Evolutionary conservation across 2,113 vertebrate genomes (phyloP).

Genomic region (Nothocercus julius): DNA sequence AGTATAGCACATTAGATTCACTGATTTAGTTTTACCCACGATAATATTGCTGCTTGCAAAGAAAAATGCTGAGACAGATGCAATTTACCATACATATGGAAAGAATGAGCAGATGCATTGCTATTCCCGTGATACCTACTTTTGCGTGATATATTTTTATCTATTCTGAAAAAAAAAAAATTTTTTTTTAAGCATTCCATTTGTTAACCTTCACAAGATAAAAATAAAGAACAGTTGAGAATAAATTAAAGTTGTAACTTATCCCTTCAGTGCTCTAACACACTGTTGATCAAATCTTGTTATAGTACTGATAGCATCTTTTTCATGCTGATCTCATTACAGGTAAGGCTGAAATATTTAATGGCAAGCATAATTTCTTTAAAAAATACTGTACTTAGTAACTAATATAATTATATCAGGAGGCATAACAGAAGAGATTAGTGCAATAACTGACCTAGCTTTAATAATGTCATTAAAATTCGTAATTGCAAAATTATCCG

Average conservation of each 20-base stretch:
- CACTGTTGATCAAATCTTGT: conserved; percentile 34
- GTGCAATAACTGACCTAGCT: conserved; percentile 43
- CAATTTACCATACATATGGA: neutral
- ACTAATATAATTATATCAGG: conserved; percentile 40
- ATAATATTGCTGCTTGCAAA: neutral
- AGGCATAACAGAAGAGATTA: conserved; percentile 41
- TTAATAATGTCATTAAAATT: conserved; percentile 51
- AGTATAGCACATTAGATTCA: neutral
- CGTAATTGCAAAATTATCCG: conserved; percentile 51
- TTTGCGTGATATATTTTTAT: neutral
- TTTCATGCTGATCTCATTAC: conserved; percentile 39
- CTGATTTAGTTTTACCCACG: neutral
- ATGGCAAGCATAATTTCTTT: conserved; percentile 13
- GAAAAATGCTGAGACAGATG: neutral
- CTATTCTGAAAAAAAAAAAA: neutral
- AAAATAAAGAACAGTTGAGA: conserved; percentile 12
- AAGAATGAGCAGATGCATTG: neutral
- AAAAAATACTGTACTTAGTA: conserved; percentile 21
- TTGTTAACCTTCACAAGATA: conserved; percentile 14
- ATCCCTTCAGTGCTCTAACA: conserved; percentile 8
- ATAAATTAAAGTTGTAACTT: conserved; percentile 29
- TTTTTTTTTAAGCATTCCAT: neutral
- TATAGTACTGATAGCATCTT: neutral
- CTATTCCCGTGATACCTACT: neutral
- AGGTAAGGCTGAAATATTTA: conserved; percentile 44